Base-by-base conservation (phyloP, 2,888 invertebrate species). In the Anodontia alba region DNA sequence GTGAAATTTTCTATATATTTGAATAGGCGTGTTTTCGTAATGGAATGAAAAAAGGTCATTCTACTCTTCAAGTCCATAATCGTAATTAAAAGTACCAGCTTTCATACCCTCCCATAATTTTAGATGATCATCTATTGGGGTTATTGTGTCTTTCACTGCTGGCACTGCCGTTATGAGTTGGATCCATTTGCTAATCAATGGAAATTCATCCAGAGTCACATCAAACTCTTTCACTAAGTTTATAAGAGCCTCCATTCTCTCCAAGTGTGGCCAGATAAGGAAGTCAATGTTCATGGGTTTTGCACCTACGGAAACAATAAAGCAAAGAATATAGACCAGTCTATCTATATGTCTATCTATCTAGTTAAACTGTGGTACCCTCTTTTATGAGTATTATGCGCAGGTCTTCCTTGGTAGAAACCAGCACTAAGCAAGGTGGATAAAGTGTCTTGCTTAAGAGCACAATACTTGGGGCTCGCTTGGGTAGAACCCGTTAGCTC, bases 201-300 rank as follows among this genome's bases (percentile, higher is more conserved):
- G 80, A 36, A 80, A 80, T 31, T 67, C 51, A 7, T 69, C 76
- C 12, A 66, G 68, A 3, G 80, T 75, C 0, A 88, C 15, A 0
- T 67, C 43, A 5, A 80, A 71, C 12, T 46, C 77, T 8, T 67
- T 70, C 2, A 67, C n/a, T 10, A 66, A 3, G 0, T 62, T 36
- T 17, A 72, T 38, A 12, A 75, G 15, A 29, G 71, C 57, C 12
- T 69, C 49, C 0, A 81, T 36, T 49, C 84, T 71, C 62, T 87
- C 83, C 17, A 78, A 73, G 76, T 86, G 84, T 17, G 88, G 88
- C 84, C 84, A 88, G 26, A 88, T 38, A 43, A 77, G 31, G n/a
- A 81, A 78, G 73, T 88, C 87, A 0, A 88, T 8, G 81, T 87
- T 87, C 26, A 57, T 66, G 0, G 80, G 77, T 7, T 69, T 57